Base-by-base conservation (phyloP, 2,888 invertebrate genomes). In the Biston stratarius region DNA sequence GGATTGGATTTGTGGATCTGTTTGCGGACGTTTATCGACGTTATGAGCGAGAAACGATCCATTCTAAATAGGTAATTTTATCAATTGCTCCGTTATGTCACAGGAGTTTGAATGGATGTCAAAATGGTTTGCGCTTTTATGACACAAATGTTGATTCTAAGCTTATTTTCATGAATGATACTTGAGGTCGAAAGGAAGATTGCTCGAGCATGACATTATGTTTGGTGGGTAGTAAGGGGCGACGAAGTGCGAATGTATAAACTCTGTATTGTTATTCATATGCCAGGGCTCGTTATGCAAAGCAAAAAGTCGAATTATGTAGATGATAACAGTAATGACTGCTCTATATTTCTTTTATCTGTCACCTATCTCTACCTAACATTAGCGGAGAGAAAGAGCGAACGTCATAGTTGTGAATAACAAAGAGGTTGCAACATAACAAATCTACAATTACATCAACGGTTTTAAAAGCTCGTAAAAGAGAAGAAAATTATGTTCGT, bases 291-390 rank as follows among this genome's bases (percentile, higher is more conserved):
- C 84, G 82, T 88, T 86, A 87, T 87, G 87, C 84, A 85, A 87
- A 88, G 79, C 80, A 80, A 83, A 87, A 87, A 79, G 83, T 81
- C 79, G 78, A 85, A 88, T 89, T 89, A 89, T 89, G 83, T 81
- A 85, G 84, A 88, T 85, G 84, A 83, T 82, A 86, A 87, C 81
- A 83, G 83, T 85, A 84, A 86, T 83, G 80, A 80, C 77, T 78
- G 79, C 78, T 82, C 80, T 74, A 82, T 83, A 82, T 85, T 84
- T 84, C 83, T 82, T 80, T 76, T 73, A 71, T 75, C 76, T 76
- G 77, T 75, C 70, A 80, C 79, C 80, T 78, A 78, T 75, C 76
- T 77, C 70, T 73, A 78, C 74, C 72, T 76, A 75, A 73, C 74
- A 73, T 67, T 69, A 57, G 67, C 65, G 64, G 75, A 24, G 15